Evolutionary conservation across 2,797 vertebrate species (phyloP), one percentile per base, ranked within the genome.

Genomic region (Microcaecilia unicolor): DNA sequence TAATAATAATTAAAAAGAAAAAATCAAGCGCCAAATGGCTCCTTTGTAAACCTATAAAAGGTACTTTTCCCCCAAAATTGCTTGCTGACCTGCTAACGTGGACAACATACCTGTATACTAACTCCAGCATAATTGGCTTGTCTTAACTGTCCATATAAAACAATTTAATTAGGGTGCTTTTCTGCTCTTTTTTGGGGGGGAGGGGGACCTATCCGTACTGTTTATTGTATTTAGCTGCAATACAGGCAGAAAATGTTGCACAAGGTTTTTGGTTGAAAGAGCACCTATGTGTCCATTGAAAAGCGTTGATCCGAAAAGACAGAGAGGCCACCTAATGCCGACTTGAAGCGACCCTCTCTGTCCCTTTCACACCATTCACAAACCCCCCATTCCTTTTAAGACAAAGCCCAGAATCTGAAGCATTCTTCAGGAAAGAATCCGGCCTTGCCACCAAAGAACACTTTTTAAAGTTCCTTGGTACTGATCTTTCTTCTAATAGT

Each of bases 301-400:
- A 77, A 68, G 80, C 85, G 76, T 66, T 86, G 83, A 86, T 86
- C 83, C 84, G 85, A 85, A 81, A 86, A 84, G 80, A 78, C 80
- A 81, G 78, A 80, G 76, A 75, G 75, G 81, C 82, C 80, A 83
- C 80, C 80, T 72, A 78, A 83, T 85, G 86, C 84, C 78, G 83
- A 85, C 85, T 84, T 74, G 75, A 78, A 78, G 81, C 75, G 77
- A 84, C 83, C 83, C 80, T 85, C 75, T 83, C 74, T 78, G 75
- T 84, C 80, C 74, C 70, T 84, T 86, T 85, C 83, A 84, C 75
- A 76, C 80, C 75, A 83, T 83, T 83, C 80, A 83, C 70, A 74
- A 77, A 67, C 72, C 67, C n/a, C 37, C 76, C 66, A 77, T 78
- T 77, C 76, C 78, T 76, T 68, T 72, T 69, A 66, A 83, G 73